Percentiles rank a stretch among this genome's conserved stretches.
Conservation (phyloP, 2,888 invertebrate species). For the Pyrrhosoma nymphula region DNA sequence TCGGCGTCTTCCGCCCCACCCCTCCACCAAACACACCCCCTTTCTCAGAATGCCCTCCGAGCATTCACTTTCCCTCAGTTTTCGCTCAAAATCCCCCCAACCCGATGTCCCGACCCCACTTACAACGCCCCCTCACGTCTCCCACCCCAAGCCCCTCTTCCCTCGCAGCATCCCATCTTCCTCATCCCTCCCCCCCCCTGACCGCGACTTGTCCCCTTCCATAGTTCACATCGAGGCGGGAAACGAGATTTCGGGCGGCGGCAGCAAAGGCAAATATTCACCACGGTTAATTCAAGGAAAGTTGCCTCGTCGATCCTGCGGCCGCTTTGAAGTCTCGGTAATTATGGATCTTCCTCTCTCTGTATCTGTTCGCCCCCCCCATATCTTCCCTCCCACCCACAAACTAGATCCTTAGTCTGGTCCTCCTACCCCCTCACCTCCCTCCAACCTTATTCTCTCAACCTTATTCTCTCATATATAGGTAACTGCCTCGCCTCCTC, state of each 20-base stretch:
- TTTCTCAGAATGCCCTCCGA: neutral
- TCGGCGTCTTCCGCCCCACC: neutral
- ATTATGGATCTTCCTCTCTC: conserved; percentile 58
- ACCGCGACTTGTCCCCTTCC: conserved; percentile 52
- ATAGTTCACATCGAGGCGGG: conserved; percentile 60
- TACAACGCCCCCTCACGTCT: neutral
- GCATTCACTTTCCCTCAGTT: conserved; percentile 26
- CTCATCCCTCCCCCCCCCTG: neutral
- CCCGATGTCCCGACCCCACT: neutral
- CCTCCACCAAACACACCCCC: neutral
- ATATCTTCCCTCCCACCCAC: no score
- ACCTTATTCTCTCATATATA: neutral
- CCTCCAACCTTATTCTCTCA: neutral
- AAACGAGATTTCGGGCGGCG: conserved; percentile 62
- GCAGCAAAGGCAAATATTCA: conserved; percentile 61
- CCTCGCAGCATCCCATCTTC: neutral
- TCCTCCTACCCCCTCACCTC: neutral
- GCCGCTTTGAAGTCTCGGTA: conserved; percentile 62
- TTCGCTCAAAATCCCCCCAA: neutral
- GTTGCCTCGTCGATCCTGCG: conserved; percentile 62
- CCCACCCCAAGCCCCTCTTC: neutral
- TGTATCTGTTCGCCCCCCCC: neutral
- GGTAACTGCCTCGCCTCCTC: neutral
- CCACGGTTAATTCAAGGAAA: conserved; percentile 62
- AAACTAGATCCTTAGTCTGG: neutral